These are phyloP conservation scores for Saturnia japonica DNA, from an alignment of 2,888 invertebrate species.

Conservation along the genomic window DNA sequence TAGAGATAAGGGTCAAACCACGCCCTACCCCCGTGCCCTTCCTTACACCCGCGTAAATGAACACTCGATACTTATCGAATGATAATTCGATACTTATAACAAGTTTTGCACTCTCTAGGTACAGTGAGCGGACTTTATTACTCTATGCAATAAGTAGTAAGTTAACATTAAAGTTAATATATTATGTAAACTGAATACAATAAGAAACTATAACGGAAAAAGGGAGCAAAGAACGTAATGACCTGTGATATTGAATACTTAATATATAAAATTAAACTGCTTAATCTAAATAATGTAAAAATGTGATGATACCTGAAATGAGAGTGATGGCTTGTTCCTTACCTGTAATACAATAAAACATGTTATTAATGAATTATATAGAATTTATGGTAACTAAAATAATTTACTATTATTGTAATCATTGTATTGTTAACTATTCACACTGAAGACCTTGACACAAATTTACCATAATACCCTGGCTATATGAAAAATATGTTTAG, in stretches of 20 bases:
- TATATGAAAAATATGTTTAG: too few relatives aligned
- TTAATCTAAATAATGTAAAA: conserved; percentile 26
- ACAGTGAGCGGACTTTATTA: too few relatives aligned
- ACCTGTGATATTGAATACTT: not conserved
- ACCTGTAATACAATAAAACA: conserved; percentile 34
- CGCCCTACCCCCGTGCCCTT: too few relatives aligned
- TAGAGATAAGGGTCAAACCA: too few relatives aligned
- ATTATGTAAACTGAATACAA: not conserved
- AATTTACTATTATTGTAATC: too few relatives aligned
- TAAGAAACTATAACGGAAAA: not conserved
- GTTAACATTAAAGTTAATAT: not conserved
- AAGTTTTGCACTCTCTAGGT: too few relatives aligned
- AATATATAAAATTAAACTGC: not conserved
- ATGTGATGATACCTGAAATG: conserved; percentile 22
- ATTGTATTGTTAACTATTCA: too few relatives aligned
- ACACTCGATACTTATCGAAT: too few relatives aligned
- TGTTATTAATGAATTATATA: not conserved
- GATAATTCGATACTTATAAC: too few relatives aligned
- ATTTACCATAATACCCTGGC: too few relatives aligned
- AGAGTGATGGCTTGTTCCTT: conserved; percentile 27
- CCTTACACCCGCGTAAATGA: too few relatives aligned
- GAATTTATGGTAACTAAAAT: not conserved
- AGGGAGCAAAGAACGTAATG: not conserved
- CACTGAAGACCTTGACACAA: too few relatives aligned
- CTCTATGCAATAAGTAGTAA: not conserved